phyloP scores from a whole-genome alignment of 2,888 invertebrate species.

The Merodon equestris region DNA sequence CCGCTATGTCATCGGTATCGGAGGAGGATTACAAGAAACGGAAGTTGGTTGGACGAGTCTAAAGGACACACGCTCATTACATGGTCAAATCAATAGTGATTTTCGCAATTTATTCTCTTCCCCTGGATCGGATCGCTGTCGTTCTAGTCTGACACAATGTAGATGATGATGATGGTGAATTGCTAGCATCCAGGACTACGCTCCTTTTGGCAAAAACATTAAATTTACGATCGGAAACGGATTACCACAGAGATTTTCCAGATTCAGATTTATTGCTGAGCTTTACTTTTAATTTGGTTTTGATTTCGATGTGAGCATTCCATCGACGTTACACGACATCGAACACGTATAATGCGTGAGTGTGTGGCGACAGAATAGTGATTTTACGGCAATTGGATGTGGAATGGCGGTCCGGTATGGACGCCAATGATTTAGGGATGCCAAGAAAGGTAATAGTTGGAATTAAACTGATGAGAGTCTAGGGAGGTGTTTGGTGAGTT shows the following conservation, averaged over 20 bases:
- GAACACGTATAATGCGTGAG: conserved; percentile 40
- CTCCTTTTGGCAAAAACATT: conserved; percentile 58
- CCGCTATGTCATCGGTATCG: conserved; percentile 52
- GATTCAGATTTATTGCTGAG: conserved; percentile 68
- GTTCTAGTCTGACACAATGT: too few species aligned
- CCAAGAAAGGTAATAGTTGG: conserved; percentile 9
- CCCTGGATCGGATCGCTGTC: too few species aligned
- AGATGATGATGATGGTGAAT: not conserved
- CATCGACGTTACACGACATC: not conserved
- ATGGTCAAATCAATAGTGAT: conserved; percentile 65
- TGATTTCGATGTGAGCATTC: conserved; percentile 47
- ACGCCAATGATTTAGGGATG: conserved; percentile 25
- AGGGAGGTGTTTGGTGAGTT: conserved; percentile 14
- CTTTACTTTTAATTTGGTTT: conserved; percentile 68
- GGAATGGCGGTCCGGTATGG: conserved; percentile 3
- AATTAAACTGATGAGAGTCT: conserved; percentile 11
- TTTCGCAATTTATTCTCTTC: conserved; percentile 22
- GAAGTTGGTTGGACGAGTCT: not conserved
- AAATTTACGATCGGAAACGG: conserved; percentile 68
- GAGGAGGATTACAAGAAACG: conserved; percentile 32
- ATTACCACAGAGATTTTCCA: conserved; percentile 68
- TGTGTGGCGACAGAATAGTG: conserved; percentile 50
- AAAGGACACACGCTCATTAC: conserved; percentile 50
- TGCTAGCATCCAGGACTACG: conserved; percentile 7
- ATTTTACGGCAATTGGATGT: conserved; percentile 37